Conservation (phyloP, 2,113 vertebrate species). For the Nothoprocta pentlandii region DNA sequence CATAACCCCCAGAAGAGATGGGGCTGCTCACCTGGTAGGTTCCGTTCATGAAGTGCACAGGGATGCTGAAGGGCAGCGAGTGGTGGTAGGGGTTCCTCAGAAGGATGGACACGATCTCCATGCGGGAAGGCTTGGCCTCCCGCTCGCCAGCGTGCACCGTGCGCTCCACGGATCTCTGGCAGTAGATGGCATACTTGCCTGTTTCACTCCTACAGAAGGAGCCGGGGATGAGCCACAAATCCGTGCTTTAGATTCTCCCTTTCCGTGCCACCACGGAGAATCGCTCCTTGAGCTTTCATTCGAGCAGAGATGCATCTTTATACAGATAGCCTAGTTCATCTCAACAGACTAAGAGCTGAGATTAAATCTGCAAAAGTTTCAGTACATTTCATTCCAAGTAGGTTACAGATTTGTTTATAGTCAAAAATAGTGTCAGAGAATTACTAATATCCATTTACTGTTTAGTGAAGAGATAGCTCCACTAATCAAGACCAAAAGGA, state of each 20-base stretch:
- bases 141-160: conserved; percentile 86
- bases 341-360: not conserved
- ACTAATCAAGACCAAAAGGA: not conserved
- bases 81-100: conserved; percentile 93
- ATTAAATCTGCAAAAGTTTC: not conserved
- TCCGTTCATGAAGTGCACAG: conserved; percentile 91
- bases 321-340: not conserved
- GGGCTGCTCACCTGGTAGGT: conserved; percentile 86
- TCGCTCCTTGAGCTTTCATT: not conserved
- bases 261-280: not conserved
- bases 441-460: not conserved
- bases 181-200: conserved; percentile 91
- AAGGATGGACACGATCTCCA: conserved; percentile 92
- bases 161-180: conserved; percentile 87
- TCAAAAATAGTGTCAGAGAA: not conserved
- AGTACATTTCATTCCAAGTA: not conserved
- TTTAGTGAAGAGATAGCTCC: not conserved
- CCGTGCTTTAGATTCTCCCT: not conserved
- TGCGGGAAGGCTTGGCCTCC: conserved; percentile 88
- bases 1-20: not conserved
- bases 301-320: not conserved
- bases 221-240: not conserved
- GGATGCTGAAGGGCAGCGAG: conserved; percentile 91
- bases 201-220: conserved; percentile 82
- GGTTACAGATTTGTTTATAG: not conserved